Percentiles rank a stretch among this genome's conserved stretches.
Conservation (phyloP, 2,797 vertebrate genomes). For the Eulemur albifrons region DNA sequence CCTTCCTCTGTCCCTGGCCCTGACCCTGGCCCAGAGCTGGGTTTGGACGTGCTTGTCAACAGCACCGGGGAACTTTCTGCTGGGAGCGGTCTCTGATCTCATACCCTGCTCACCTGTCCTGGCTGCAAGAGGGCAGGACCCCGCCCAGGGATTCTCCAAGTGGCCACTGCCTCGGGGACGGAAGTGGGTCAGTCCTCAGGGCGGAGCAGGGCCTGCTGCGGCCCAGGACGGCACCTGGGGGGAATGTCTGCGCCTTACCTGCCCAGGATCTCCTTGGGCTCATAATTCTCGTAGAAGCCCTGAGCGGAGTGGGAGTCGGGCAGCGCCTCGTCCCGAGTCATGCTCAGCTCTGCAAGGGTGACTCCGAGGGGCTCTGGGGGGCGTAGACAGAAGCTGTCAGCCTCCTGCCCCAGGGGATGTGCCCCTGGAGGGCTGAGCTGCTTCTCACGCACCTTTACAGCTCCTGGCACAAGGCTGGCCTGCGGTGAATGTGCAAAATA, state of each 20-base stretch:
- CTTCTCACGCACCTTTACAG: neutral
- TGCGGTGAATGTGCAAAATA: neutral
- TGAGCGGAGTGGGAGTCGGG: slow-evolving; percentile 91
- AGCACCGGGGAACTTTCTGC: neutral
- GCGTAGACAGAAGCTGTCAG: neutral
- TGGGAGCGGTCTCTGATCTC: neutral
- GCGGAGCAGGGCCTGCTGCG: neutral
- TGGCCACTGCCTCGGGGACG: neutral
- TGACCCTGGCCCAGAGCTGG: neutral
- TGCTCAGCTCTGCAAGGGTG: slow-evolving; percentile 73
- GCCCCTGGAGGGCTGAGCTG: neutral
- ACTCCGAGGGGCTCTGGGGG: neutral
- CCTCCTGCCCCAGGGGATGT: too few species aligned
- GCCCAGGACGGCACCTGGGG: neutral
- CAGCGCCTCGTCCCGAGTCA: slow-evolving; percentile 95
- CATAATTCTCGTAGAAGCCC: slow-evolving; percentile 97
- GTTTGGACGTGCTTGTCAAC: neutral
- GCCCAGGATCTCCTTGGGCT: slow-evolving; percentile 96
- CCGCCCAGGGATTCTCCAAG: neutral
- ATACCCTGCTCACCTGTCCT: neutral
- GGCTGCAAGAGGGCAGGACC: neutral
- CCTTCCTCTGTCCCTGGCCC: neutral
- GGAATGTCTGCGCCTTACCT: slow-evolving; percentile 85
- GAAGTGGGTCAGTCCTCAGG: neutral
- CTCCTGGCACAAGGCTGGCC: neutral